Base-by-base conservation (phyloP, 2,113 vertebrate species). In the Gymnarchus niloticus region DNA sequence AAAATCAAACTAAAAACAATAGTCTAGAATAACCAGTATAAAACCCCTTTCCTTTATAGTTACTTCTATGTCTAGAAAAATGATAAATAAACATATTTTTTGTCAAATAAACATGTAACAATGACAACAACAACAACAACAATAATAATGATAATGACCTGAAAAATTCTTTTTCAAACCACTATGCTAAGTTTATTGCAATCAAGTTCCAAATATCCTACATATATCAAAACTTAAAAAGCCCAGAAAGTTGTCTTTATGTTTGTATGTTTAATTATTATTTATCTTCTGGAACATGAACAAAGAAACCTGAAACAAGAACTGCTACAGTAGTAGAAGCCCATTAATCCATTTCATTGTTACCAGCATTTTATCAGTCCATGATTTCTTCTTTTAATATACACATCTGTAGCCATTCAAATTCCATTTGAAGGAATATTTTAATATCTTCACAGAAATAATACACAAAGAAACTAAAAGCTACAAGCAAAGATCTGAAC, bases 41-140 rank as follows among this genome's bases (percentile, higher is more conserved):
- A 93, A 88, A 90, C 91, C 91, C 91, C 90, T 90, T 91, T 73
- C n/a, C n/a, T n/a, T n/a, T n/a, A n/a, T n/a, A n/a, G n/a, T n/a
- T n/a, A 82, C 59, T 91, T 88, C 86, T 84, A 91, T 80, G 91
- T 89, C 87, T 85, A 90, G 87, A 92, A 92, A 92, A 86, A 91
- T 87, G 91, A 94, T 94, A 94, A 94, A 95, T 92, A 94, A 91
- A 90, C 90, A 93, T 57, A 52, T 44, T 44, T 78, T 73, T 73
- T 17, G 41, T 48, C 76, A 94, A 94, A 95, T 93, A 94, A 91
- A 89, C 90, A 93, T 52, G 37, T 28, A 69, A 87, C 61, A 91
- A 89, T 87, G 88, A 88, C 41, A 73, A 73, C 41, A 6, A 37
- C 6, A 41, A 78, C 46, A 78, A 46, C 46, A 78, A 78, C 19